phyloP scores from a whole-genome alignment of 2,888 invertebrate genomes.

The Pantelozetes paolii region DNA sequence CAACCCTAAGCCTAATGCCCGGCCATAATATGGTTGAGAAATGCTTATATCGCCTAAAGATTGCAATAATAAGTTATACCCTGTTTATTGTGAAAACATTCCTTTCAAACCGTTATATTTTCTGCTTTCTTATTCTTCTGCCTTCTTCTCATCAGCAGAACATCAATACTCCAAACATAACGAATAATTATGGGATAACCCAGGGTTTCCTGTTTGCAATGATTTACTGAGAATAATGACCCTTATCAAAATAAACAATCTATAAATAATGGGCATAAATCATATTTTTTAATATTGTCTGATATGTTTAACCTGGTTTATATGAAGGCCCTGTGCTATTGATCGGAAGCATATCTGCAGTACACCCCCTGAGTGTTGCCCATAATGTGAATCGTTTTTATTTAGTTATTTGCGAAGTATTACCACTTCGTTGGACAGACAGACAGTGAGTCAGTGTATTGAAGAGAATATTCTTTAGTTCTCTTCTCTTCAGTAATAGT shows the following conservation, averaged over 20 bases:
- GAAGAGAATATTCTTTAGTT: not conserved
- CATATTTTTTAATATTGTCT: no score
- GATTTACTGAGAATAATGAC: no score
- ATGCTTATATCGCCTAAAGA: not conserved
- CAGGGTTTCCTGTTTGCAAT: no score
- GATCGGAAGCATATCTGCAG: no score
- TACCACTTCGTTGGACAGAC: not conserved
- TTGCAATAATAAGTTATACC: constrained; percentile 4
- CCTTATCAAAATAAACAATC: no score
- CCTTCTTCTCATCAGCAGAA: not conserved
- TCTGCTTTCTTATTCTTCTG: not conserved
- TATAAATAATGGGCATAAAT: no score
- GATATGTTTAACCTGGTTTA: no score
- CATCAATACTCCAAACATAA: not conserved
- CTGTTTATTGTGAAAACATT: not conserved
- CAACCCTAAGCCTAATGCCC: not conserved
- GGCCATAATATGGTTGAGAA: constrained; percentile 11
- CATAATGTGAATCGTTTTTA: not conserved
- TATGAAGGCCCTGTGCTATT: no score
- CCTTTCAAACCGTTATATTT: not conserved
- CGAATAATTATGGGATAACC: not conserved
- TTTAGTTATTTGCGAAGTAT: not conserved
- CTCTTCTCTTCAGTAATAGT: not conserved
- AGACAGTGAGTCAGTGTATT: not conserved
- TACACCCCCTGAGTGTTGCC: no score